Conservation (phyloP, 2,113 vertebrate species). For the Gallinago jamesoni region DNA sequence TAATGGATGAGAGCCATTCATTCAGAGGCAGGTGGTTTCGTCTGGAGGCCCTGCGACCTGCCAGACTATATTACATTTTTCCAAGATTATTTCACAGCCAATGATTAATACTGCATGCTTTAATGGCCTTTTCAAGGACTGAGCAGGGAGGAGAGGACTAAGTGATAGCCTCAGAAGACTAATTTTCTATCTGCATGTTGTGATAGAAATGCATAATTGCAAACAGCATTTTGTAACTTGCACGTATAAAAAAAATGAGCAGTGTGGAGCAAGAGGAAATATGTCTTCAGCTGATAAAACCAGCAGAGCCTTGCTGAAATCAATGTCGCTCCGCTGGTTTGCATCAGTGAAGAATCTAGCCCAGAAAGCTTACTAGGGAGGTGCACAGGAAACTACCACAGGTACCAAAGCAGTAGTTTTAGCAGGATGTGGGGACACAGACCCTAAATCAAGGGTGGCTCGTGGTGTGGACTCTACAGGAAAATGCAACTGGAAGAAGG, state of each 20-base stretch:
- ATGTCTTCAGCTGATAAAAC: neutral
- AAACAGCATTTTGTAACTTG: constrained; percentile 17
- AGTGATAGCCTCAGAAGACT: neutral
- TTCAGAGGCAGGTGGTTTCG: constrained; percentile 1
- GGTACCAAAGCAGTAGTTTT: neutral
- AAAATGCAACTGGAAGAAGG: neutral
- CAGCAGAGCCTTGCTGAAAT: neutral
- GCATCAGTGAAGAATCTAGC: neutral
- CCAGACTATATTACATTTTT: constrained; percentile 31
- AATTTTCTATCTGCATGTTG: constrained; percentile 10
- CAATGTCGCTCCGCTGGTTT: neutral
- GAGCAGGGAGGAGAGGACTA: neutral
- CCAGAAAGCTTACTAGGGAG: neutral
- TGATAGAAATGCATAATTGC: constrained; percentile 35
- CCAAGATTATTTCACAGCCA: constrained; percentile 45
- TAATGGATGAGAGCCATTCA: neutral
- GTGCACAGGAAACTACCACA: neutral
- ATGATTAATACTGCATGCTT: constrained; percentile 33
- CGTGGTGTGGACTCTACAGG: neutral
- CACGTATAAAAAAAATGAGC: neutral
- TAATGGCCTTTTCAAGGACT: constrained; percentile 53
- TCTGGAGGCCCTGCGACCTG: constrained; percentile 10
- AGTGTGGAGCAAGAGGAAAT: neutral
- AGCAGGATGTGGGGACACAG: neutral
- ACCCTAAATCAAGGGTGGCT: neutral